phyloP scores from a whole-genome alignment of 2,797 vertebrate genomes.

The Gouania willdenowi region DNA sequence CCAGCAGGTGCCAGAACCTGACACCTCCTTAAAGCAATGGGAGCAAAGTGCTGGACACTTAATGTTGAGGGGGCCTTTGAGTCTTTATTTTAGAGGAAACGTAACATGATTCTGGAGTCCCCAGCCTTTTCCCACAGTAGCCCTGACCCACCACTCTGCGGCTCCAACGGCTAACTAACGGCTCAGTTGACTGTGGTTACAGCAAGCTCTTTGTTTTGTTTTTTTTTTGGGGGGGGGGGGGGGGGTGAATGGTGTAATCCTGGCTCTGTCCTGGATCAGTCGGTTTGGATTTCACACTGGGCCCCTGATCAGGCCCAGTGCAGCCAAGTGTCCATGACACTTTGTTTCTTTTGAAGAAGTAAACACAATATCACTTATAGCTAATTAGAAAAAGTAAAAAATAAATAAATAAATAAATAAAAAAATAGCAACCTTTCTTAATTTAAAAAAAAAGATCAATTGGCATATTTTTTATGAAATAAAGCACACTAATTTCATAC shows the following conservation, averaged over 20 bases:
- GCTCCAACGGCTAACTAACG: slow-evolving; percentile 71
- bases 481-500: too few species aligned
- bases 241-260: slow-evolving; percentile 80
- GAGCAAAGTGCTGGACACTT: slow-evolving; percentile 43
- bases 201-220: slow-evolving; percentile 80
- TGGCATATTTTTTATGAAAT: too few species aligned
- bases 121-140: slow-evolving; percentile 79
- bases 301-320: slow-evolving; percentile 60
- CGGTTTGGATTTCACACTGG: slow-evolving; percentile 83
- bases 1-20: slow-evolving; percentile 63
- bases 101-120: slow-evolving; percentile 70
- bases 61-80: slow-evolving; percentile 33
- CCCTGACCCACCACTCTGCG: slow-evolving; percentile 70
- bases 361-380: too few species aligned
- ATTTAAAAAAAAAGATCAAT: too few species aligned
- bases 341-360: slow-evolving; percentile 58
- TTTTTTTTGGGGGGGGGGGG: too few species aligned
- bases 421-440: too few species aligned
- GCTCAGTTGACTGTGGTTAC: slow-evolving; percentile 79
- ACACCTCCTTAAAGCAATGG: slow-evolving; percentile 57
- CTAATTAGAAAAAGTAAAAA: too few species aligned
- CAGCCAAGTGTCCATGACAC: slow-evolving; percentile 66
- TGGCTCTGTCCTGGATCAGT: slow-evolving; percentile 84
- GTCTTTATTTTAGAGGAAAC: slow-evolving; percentile 53
- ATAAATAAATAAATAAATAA: too few species aligned